Percentiles rank a stretch among this genome's conserved stretches.
Conservation (phyloP, 2,888 invertebrate genomes). For the Steinernema scapterisci region DNA sequence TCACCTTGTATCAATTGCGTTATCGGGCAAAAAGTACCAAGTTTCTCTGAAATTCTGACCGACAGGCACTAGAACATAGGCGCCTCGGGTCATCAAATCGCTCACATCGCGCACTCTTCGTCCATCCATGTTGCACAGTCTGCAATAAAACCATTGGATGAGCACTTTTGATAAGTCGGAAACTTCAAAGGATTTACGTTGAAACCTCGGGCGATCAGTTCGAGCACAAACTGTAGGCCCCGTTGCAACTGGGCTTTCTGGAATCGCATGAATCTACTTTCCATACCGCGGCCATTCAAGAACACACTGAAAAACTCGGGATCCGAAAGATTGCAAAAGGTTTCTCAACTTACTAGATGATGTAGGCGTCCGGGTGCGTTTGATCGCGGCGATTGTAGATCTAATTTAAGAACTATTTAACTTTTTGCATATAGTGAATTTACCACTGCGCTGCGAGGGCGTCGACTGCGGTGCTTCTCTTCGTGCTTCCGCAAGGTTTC, state of each 20-base stretch:
- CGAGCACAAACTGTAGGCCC: conserved; percentile 58
- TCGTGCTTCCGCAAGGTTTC: not conserved
- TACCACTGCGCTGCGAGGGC: conserved; percentile 49
- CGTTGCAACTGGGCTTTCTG: conserved; percentile 57
- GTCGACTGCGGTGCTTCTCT: conserved; percentile 15
- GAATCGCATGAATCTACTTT: conserved; percentile 57
- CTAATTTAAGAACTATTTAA: too few species aligned
- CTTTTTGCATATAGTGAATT: too few species aligned
- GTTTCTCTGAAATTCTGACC: conserved; percentile 61
- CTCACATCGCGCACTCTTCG: conserved; percentile 49
- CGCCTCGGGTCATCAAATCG: conserved; percentile 60
- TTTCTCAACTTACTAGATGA: conserved; percentile 61
- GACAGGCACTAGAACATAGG: conserved; percentile 58
- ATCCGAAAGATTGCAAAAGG: too few species aligned
- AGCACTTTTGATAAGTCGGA: not conserved
- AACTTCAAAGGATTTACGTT: conserved; percentile 55
- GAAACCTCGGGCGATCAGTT: conserved; percentile 53
- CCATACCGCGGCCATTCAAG: conserved; percentile 61
- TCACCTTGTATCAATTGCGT: conserved; percentile 62
- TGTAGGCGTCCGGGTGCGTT: conserved; percentile 58
- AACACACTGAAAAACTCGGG: conserved; percentile 57
- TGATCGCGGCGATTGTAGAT: conserved; percentile 60
- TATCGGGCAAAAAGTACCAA: conserved; percentile 63
- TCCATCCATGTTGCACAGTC: conserved; percentile 60
- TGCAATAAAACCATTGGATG: conserved; percentile 33